Evolutionary conservation across 2,113 vertebrate species (phyloP), one percentile per base, ranked within the genome.

Genomic region (Boleophthalmus pectinirostris): DNA sequence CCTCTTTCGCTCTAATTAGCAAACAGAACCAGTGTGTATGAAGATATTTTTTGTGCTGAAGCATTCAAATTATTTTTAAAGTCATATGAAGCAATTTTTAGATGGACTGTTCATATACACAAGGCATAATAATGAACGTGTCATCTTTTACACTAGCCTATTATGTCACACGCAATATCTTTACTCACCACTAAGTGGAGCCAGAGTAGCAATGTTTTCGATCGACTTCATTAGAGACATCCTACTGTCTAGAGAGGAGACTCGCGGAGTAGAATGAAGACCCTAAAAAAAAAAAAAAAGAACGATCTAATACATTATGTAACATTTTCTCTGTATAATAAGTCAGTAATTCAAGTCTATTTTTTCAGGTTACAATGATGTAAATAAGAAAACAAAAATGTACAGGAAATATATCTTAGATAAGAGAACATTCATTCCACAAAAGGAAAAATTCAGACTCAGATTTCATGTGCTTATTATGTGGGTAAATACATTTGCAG

Each of bases 1-100:
- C 33, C 61, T 82, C 74, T 85, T 68, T 84, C 74, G 79, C 83
- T 83, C 86, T 78, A 80, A 82, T 85, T 82, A 78, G 79, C 65
- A 81, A 60, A 76, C 45, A 38, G 23, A 43, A 69, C 35, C 60
- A 69, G 56, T 73, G 56, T 70, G 66, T 56, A 63, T 70, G 5
- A 51, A 77, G 13, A 25, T 25, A 58, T 58, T 25, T 13, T 24
- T 15, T 25, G n/a, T 56, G 57, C 12, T 16, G n/a, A 56, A 56
- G 18, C 18, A 10, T 56, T 56, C 10, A 9, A 18, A 20, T 21
- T 5, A 53, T n/a, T 20, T n/a, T n/a, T 53, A n/a, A 53, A 54
- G 51, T 54, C 51, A 54, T n/a, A 58, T 25, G 13, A 58, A 58
- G 21, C 12, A 6, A 25, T 25, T 25, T 15, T 58, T 58, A 5